Evolutionary conservation across 2,113 vertebrate species (phyloP), one percentile per base, ranked within the genome.

Genomic region (Pomatorhinus ruficollis): DNA sequence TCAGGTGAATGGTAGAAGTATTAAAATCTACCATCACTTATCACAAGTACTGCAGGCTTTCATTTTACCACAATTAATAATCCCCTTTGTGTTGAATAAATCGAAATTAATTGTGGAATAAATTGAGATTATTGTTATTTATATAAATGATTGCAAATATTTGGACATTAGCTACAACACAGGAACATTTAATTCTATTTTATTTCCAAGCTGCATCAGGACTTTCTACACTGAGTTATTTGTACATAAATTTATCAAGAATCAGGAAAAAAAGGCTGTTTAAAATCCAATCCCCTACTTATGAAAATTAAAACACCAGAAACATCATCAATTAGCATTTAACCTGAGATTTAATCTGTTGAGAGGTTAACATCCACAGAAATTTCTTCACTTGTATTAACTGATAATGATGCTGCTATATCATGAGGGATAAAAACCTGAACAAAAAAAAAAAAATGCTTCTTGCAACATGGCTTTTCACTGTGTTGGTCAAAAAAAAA

Each of bases 281-380:
- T 35, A 97, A 94, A 86, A 97, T 85, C 88, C 84, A 90, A 89
- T 90, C 74, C 93, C 95, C 68, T 87, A 70, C 68, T 76, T 84
- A 79, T 9, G 74, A 93, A 94, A 94, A 87, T 71, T 80, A 94
- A 92, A 95, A 96, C 79, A 90, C 69, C 53, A 90, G 63, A 98
- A 97, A 97, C 82, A 94, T 75, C 77, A 87, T 94, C 91, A 97
- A 71, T 94, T 93, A 97, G 76, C 86, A 97, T 97, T 97, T 95
- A 98, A 98, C 98, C 98, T 98, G 98, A 98, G 98, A 98, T 94
- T 97, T 95, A 91, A 95, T 97, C 97, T 94, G 96, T 95, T 97
- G 94, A 95, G 94, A 97, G 93, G 89, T 87, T 97, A 96, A 89
- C 50, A 95, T 96, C 92, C 87, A 92, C 88, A 89, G 85, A 90